These are phyloP conservation scores for Tiliacea citrago DNA, from an alignment of 2,888 invertebrate species.

Conservation along the genomic window DNA sequence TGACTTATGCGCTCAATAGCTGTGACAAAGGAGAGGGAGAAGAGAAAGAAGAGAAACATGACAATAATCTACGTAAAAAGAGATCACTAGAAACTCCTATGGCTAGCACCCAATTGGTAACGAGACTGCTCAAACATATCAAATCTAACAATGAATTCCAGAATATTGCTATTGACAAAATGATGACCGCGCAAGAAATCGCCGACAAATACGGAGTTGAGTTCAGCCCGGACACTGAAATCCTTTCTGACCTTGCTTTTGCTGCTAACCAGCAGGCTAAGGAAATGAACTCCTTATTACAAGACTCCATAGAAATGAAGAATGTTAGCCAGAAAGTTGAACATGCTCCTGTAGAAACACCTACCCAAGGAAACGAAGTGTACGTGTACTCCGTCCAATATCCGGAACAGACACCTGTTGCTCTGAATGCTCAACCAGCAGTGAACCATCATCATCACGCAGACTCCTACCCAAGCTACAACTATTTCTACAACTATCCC, in stretches of 20 bases:
- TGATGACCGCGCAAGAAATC: slow-evolving; percentile 88
- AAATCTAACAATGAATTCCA: slow-evolving; percentile 86
- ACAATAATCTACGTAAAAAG: slow-evolving; percentile 75
- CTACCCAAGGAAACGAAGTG: slow-evolving; percentile 44
- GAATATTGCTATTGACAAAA: slow-evolving; percentile 88
- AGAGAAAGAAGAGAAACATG: slow-evolving; percentile 65
- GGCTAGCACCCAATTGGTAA: slow-evolving; percentile 82
- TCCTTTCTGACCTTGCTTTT: slow-evolving; percentile 81
- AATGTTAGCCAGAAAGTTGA: slow-evolving; percentile 70
- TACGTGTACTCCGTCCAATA: slow-evolving; percentile 67
- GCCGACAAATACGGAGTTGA: slow-evolving; percentile 86
- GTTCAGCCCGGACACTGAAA: slow-evolving; percentile 84
- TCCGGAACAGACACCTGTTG: slow-evolving; percentile 58
- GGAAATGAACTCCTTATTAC: slow-evolving; percentile 80
- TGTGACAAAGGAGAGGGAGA: slow-evolving; percentile 72
- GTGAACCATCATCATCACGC: slow-evolving; percentile 65
- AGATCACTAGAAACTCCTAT: slow-evolving; percentile 83
- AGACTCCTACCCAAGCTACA: slow-evolving; percentile 68
- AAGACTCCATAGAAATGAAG: slow-evolving; percentile 75
- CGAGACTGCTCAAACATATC: slow-evolving; percentile 84
- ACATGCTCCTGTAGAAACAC: slow-evolving; percentile 63
- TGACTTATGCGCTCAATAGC: slow-evolving; percentile 76
- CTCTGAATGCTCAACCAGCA: slow-evolving; percentile 44
- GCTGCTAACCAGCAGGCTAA: slow-evolving; percentile 83
- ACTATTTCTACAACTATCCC: slow-evolving; percentile 72